These are phyloP conservation scores for Sarcoramphus papa DNA, from an alignment of 2,797 vertebrate species.

Conservation along the genomic window DNA sequence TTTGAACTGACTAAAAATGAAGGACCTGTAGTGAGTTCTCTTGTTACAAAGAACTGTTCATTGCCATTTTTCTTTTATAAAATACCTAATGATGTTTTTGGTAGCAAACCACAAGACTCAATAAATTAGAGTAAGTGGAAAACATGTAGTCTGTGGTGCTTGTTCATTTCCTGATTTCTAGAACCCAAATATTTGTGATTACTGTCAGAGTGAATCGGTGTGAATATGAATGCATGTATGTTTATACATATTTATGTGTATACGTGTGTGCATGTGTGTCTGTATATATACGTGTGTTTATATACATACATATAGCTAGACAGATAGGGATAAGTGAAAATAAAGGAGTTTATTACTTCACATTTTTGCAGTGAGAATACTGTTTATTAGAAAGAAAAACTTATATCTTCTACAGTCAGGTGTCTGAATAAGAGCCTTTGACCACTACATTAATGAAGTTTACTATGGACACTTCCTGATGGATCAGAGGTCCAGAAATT, in stretches of 20 bases:
- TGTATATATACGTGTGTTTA: background rate
- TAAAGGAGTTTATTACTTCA: background rate
- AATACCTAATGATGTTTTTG: background rate
- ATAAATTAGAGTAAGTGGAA: background rate
- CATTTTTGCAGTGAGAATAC: background rate
- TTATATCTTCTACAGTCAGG: background rate
- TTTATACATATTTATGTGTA: background rate
- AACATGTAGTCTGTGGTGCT: background rate
- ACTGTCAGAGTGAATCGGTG: background rate
- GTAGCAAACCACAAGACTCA: background rate
- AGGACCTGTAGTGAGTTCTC: background rate
- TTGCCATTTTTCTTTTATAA: background rate
- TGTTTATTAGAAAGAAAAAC: background rate
- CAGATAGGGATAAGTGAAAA: background rate
- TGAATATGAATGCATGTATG: background rate
- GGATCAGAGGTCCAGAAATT: background rate
- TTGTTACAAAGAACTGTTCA: background rate
- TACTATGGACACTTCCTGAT: background rate
- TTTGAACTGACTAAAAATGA: background rate
- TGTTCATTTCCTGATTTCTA: background rate
- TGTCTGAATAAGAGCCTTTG: background rate
- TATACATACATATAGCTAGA: background rate
- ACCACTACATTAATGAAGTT: background rate
- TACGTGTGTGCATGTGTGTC: rapidly evolving
- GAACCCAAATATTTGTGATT: background rate